Percentiles rank a stretch among this genome's conserved stretches.
Evolutionary conservation across 2,797 vertebrate species (phyloP).

Genomic region (Acipenser oxyrinchus): DNA sequence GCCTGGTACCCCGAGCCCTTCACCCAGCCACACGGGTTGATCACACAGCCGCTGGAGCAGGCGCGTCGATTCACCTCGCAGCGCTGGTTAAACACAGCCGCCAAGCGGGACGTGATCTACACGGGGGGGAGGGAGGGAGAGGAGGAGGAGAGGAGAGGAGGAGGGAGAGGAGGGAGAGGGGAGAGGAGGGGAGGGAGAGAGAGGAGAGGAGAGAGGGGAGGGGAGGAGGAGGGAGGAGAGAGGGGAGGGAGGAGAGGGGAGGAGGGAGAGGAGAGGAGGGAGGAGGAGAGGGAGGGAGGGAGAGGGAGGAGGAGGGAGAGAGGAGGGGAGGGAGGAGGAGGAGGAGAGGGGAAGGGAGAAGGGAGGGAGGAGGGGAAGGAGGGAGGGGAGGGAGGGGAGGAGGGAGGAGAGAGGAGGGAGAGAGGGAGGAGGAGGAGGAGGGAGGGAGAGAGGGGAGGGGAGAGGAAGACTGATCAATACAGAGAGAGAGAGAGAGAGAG

Average conservation of each 20-base stretch:
- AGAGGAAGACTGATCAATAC: not conserved
- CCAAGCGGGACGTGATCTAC: slow-evolving; percentile 85
- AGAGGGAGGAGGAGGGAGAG: not conserved
- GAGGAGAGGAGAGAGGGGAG: not conserved
- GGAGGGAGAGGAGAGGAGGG: not conserved
- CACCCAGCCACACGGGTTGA: slow-evolving; percentile 96
- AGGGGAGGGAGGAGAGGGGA: not conserved
- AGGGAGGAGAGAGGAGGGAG: not conserved
- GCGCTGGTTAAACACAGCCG: slow-evolving; percentile 89
- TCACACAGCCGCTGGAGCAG: slow-evolving; percentile 90
- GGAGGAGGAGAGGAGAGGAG: not conserved
- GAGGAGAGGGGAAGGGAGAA: not conserved
- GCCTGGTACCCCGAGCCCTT: slow-evolving; percentile 96
- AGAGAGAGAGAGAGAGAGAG: not conserved
- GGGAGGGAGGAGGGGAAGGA: not conserved
- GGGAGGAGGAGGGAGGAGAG: not conserved
- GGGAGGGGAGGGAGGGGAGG: not conserved
- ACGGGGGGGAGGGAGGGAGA: not conserved
- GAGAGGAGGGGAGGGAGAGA: too few species aligned
- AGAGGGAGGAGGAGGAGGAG: too few species aligned
- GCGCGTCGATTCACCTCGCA: slow-evolving; percentile 92
- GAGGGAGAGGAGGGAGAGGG: not conserved
- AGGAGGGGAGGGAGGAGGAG: slow-evolving; percentile 5
- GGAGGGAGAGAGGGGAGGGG: not conserved
- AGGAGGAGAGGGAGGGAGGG: too few species aligned